Conservation (phyloP, 2,888 invertebrate genomes). For the Ormyrus pomaceus region DNA sequence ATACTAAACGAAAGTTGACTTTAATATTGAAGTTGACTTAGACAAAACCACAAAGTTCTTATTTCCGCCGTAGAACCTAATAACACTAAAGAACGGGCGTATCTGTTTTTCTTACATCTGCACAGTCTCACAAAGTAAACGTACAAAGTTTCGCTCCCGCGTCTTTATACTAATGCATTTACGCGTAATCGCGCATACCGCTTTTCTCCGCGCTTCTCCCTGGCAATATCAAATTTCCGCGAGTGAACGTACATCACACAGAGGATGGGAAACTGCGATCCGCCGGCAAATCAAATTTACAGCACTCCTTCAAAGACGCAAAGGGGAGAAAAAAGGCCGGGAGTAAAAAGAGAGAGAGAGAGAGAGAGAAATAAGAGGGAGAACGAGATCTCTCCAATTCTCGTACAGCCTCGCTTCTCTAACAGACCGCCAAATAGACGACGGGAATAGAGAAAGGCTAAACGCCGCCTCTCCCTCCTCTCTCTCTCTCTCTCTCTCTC, state of each 20-base stretch:
- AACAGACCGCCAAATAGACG: not conserved
- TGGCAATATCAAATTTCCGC: conserved; percentile 11
- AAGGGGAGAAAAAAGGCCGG: not conserved
- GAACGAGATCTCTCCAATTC: no score
- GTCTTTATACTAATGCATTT: no score
- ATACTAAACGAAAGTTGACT: no score
- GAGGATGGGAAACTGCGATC: conserved; percentile 18
- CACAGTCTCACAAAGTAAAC: not conserved
- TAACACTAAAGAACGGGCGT: not conserved
- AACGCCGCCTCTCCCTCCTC: conserved; percentile 19
- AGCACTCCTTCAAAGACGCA: not conserved
- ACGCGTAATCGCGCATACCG: not conserved
- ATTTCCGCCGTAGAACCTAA: no score
- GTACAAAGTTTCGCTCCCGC: not conserved
- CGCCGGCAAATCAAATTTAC: conserved; percentile 41
- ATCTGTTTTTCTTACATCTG: not conserved
- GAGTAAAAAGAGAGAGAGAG: not conserved
- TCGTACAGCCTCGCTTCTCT: not conserved
- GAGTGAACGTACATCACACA: not conserved
- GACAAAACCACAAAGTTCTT: no score
- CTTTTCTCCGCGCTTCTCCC: not conserved
- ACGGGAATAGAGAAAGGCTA: conserved; percentile 10
- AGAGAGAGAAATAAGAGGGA: not conserved
- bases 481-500: not conserved
- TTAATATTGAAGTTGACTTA: no score